Base-by-base conservation (phyloP, 2,797 vertebrate genomes). In the Odontamblyopus rebecca region DNA sequence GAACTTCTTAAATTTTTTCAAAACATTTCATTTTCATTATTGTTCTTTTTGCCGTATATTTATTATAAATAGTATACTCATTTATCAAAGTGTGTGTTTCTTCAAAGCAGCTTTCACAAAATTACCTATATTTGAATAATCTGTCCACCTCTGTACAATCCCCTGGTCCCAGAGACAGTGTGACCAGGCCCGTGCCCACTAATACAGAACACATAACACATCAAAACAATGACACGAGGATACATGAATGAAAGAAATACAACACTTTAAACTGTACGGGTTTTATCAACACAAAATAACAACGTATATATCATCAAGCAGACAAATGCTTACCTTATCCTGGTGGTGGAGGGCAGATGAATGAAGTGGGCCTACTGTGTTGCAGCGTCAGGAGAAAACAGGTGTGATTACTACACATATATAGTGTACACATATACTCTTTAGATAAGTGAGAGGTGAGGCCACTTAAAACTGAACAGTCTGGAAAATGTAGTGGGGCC, bases 401-500 rank as follows among this genome's bases (percentile, higher is more conserved):
- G 54, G 9, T 59, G 53, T 54, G 19, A 54, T 23, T 54, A 54
- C 56, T 59, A 59, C 23, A 27, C 56, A 59, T 5, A 48, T 15
- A 15, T 23, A 27, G 9, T 15, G 15, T 54, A 27, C 23, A 59
- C 12, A 12, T 29, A 57, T 27, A 26, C 56, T 27, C 26, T 26
- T 15, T 59, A 15, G 53, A 3, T 54, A 4, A 48, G 44, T 48
- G 44, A 48, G 44, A 9, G 13, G 44, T 48, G 44, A 44, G 11
- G 41, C 41, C 12, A 13, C 2, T 13, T 3, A 61, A 16, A 30
- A 18, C 6, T 61, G 8, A 6, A n/a, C 16, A 61, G n/a, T 44
- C 5, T 16, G 44, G n/a, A 67, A 5, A n/a, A 29, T 8, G 2
- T 44, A 9, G 65, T 72, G 75, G 19, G 51, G 53, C 71, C 65